Evolutionary conservation across 2,888 invertebrate genomes (phyloP).

Genomic region (Epinotia bilunana): DNA sequence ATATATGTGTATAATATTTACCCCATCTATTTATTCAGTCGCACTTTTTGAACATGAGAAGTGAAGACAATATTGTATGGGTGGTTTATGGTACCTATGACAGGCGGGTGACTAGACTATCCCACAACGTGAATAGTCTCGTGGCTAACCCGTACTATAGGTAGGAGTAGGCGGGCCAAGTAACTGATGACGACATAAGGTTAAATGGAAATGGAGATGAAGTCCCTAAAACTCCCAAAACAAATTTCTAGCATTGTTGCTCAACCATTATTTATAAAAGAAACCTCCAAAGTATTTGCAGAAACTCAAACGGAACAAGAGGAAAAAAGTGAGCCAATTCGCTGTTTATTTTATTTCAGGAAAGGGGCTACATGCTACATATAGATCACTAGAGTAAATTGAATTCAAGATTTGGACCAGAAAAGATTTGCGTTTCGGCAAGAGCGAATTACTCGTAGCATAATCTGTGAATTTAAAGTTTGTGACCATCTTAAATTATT

Average conservation of each 20-base stretch:
- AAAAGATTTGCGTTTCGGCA: not conserved
- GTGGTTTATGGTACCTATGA: no score
- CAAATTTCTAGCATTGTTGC: not conserved
- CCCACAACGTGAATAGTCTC: no score
- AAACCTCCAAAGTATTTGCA: not conserved
- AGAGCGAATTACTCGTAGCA: not conserved
- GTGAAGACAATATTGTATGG: no score
- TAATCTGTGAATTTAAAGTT: no score
- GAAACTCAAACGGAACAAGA: not conserved
- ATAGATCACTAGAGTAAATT: not conserved
- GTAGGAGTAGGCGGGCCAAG: not conserved
- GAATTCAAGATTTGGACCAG: not conserved
- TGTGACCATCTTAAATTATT: no score
- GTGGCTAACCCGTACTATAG: no score
- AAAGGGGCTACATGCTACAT: not conserved
- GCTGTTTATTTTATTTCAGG: slow-evolving; percentile 3
- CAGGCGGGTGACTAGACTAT: no score
- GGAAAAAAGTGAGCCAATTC: not conserved
- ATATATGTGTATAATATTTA: no score
- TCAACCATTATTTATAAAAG: not conserved
- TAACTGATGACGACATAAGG: not conserved
- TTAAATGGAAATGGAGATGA: not conserved
- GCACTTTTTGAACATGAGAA: no score
- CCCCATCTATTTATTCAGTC: no score
- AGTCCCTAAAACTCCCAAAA: not conserved